Base-by-base conservation (phyloP, 2,888 invertebrate species). In the Chymomyza amoena region DNA sequence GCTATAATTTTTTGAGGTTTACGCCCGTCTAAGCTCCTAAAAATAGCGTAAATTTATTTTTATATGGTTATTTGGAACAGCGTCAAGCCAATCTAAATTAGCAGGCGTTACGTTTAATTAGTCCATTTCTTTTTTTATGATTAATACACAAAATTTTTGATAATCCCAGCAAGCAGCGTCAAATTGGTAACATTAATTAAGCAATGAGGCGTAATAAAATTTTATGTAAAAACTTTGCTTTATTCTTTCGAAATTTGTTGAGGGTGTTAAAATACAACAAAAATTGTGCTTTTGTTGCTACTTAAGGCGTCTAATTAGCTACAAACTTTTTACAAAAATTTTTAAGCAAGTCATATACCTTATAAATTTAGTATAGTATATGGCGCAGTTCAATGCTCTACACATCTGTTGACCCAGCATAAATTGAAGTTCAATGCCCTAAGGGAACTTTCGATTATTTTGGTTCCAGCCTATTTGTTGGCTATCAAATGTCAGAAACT, bases 401-500 rank as follows among this genome's bases (percentile, higher is more conserved):
- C 13, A 45, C 39, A 45, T 15, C 39, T 45, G 39, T 45, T 45
- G 39, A 45, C 39, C 39, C 39, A 10, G 39, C 39, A 15, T 45
- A 45, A 10, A 45, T 45, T 45, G 39, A 45, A 7, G 39, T 45
- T 45, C 39, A 45, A 45, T 13, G 39, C 39, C 39, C 39, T 13
- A 13, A 10, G 39, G 13, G 13, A 45, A 13, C 39, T 45, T 10
- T 45, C 39, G 39, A 54, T 54, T 54, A 20, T 54, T 54, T 32
- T 32, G 32, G 32, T 32, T 32, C 1, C 7, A 32, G 32, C 32
- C 16, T 54, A 20, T 54, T 5, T 32, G 6, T 60, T 5, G 36
- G 15, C 60, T 60, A 60, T n/a, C 60, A 60, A 60, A n/a, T 60
- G 60, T 18, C 60, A 60, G 32, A 60, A 36, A 15, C 15, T 60